Conservation (phyloP, 2,888 invertebrate species). For the Lamellibrachia satsuma region DNA sequence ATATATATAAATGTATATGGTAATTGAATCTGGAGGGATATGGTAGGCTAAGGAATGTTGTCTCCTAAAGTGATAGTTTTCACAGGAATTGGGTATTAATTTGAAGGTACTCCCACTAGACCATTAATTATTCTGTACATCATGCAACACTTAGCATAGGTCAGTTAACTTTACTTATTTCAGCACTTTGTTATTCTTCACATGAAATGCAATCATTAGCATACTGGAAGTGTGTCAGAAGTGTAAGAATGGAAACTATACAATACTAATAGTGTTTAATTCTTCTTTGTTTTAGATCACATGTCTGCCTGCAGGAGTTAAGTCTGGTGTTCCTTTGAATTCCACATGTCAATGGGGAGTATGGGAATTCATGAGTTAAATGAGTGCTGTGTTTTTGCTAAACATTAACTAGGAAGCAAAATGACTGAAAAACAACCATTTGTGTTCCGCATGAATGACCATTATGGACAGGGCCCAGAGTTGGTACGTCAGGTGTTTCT, state of each 20-base stretch:
- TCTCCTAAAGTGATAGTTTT: too few relatives aligned
- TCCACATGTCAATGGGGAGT: neutral
- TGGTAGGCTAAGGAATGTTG: too few relatives aligned
- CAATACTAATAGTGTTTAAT: neutral
- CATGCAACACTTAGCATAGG: too few relatives aligned
- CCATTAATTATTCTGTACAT: too few relatives aligned
- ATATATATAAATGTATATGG: too few relatives aligned
- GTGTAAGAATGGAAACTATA: neutral
- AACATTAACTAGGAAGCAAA: conserved; percentile 27
- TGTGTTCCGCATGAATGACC: conserved; percentile 57
- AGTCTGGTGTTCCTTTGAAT: neutral
- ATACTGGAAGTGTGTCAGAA: too few relatives aligned
- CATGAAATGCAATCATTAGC: too few relatives aligned
- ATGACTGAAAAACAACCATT: conserved; percentile 31
- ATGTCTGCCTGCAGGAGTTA: neutral
- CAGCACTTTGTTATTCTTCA: too few relatives aligned
- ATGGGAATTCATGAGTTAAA: neutral
- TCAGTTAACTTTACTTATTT: too few relatives aligned
- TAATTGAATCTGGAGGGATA: too few relatives aligned
- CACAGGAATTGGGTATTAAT: too few relatives aligned
- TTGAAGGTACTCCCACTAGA: too few relatives aligned
- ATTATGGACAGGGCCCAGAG: conserved; percentile 60
- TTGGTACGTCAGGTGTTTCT: conserved; percentile 74
- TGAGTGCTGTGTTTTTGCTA: neutral
- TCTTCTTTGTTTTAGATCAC: neutral